Conservation (phyloP, 1,140 invertebrate species). For the Cydia fagiglandana region DNA sequence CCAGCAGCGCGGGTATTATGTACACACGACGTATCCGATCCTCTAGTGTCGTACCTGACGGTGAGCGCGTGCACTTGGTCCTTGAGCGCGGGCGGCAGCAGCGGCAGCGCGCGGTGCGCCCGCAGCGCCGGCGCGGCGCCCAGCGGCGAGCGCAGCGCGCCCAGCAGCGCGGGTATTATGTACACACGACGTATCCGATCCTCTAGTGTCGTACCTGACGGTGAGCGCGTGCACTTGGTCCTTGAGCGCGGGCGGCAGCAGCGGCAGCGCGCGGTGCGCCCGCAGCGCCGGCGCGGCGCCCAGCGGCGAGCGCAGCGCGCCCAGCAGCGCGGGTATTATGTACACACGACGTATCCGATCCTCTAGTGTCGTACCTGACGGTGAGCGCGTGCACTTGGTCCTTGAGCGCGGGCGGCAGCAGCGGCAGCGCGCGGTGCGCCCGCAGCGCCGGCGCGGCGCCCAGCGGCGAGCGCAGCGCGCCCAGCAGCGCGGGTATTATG, state of each 20-base stretch:
- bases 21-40: too few species aligned
- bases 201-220: slow-evolving; percentile 50
- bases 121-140: slow-evolving; percentile 83
- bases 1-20: slow-evolving; percentile 80
- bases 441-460: slow-evolving; percentile 83
- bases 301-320: slow-evolving; percentile 84
- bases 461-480: slow-evolving; percentile 84
- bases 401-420: slow-evolving; percentile 75
- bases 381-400: slow-evolving; percentile 71
- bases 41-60: slow-evolving; percentile 50
- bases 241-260: slow-evolving; percentile 75
- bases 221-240: slow-evolving; percentile 71
- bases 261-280: slow-evolving; percentile 81
- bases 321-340: slow-evolving; percentile 80
- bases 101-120: slow-evolving; percentile 81
- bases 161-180: slow-evolving; percentile 80
- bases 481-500: slow-evolving; percentile 80
- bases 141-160: slow-evolving; percentile 84
- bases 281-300: slow-evolving; percentile 83
- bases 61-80: slow-evolving; percentile 71
- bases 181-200: too few species aligned
- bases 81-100: slow-evolving; percentile 75
- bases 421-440: slow-evolving; percentile 81
- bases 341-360: too few species aligned
- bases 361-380: slow-evolving; percentile 50